Base-by-base conservation (phyloP, 37 sponge, comb jelly and placozoan species). In the Spongilla lacustris region DNA sequence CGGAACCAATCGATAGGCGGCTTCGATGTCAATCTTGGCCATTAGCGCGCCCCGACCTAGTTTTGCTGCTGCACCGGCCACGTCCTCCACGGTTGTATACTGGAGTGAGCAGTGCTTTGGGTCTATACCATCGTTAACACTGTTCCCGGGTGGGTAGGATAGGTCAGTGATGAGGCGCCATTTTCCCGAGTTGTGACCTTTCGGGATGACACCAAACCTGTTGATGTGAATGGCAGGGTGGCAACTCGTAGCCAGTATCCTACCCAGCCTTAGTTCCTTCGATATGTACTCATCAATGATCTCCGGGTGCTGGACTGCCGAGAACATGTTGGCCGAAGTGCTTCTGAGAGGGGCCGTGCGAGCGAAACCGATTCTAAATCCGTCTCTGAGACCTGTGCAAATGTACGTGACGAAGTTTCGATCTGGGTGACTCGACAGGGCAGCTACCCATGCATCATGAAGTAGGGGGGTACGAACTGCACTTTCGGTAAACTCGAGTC, bases 191-290 rank as follows among this genome's bases (percentile, higher is more conserved):
- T 79, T 79, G 67, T 66, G 80, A 34, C 80, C 80, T 50, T 79
- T 79, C 29, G 80, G 80, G 80, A 79, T 79, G 13, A 79, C 80
- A n/a, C 80, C 80, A 28, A 79, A 79, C 32, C 67, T 50, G 30
- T 79, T 79, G 21, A 79, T 66, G 22, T 79, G 80, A 17, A 81
- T 35, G 17, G 38, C 71, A 12, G 82, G 71, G 46, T 34, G 71
- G 35, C 46, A 46, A 46, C 46, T 46, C 4, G 46, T 46, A 46
- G 46, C 46, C 46, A 46, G 46, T 46, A 46, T 46, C 46, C 46
- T 46, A 46, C 46, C n/a, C n/a, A 46, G 46, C 46, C 46, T 46
- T 46, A 36, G 14, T 30, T 82, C 82, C 49, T 30, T 71, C 27
- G 29, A 13, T n/a, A 82, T 46, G 49, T 82, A 82, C 12, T 37